Base-by-base conservation (phyloP, 1,140 invertebrate species). In the Anastrepha obliqua region DNA sequence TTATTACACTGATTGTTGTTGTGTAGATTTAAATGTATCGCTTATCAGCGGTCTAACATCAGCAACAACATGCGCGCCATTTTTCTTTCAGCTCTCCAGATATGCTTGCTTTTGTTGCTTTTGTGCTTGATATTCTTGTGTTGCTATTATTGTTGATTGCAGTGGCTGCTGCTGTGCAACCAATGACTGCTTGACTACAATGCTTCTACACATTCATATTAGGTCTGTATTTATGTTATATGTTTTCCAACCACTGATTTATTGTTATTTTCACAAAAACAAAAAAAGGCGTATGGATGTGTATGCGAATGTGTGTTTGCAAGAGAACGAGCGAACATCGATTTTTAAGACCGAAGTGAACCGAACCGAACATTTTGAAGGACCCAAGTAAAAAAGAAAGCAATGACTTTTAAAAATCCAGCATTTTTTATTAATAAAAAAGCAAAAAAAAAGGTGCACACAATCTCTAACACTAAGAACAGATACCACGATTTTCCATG, bases 211-310 rank as follows among this genome's bases (percentile, higher is more conserved):
- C 5, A 62, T 62, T 62, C 15, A 62, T 17, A 62, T 62, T 55
- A 55, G 9, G 60, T 62, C 0, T 62, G 60, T n/a, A 62, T 62
- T 8, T 62, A n/a, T 17, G 60, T 62, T 15, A n/a, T 74, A 44
- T 7, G 39, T 11, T 74, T 74, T 74, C 17, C 42, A 74, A 74
- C 67, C 67, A 47, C 67, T 74, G 67, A 74, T 74, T 74, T 74
- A n/a, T 74, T 67, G 39, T 67, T 67, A 42, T 67, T 13, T 74
- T 74, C 15, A 44, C 44, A 44, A 44, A 47, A 44, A 39, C 15
- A 44, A 44, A 44, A 44, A 47, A 44, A 39, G 0, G 67, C 67
- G 15, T 13, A 74, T 47, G 39, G 42, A 47, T 74, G 44, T 74
- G 67, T 29, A 29, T 74, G 51, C 51, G 51, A 55, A 8, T 55